Evolutionary conservation across 35 echinoderm and acorn worm genomes (phyloP), one percentile per base, ranked within the genome.

Genomic region (Lytechinus variegatus): DNA sequence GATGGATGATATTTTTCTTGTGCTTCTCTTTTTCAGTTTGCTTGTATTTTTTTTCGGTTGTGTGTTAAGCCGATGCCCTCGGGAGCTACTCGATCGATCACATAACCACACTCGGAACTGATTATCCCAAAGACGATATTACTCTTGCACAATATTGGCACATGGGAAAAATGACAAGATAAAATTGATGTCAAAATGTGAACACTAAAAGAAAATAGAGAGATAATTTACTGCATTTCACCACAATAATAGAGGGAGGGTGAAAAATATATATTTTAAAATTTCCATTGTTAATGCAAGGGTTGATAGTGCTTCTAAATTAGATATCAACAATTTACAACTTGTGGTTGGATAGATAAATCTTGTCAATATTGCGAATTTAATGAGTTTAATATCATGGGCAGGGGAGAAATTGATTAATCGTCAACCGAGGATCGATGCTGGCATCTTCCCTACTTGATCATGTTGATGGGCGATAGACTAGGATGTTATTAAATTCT

Each of bases 321-420:
- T 16, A 24, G n/a, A 79, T 79, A 79, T 79, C 66, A 79, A 79
- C n/a, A 79, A 79, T 19, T 79, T 16, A 79, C 66, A 79, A 24
- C n/a, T 79, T 9, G 66, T 24, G n/a, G 66, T 24, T 79, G 19
- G 21, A 79, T 79, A 24, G 66, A 24, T 16, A 24, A 79, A 79
- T 79, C 66, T 79, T 79, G 66, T 79, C 66, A 79, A 79, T 79
- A 79, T 79, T 79, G 66, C 66, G 14, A 79, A 79, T 79, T 79
- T 79, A 54, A 93, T 93, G 92, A 93, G 92, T 54, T 93, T 93
- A 93, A 57, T 93, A 53, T 93, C 92, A 54, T 14, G 55, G 92
- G 92, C 92, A 55, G 92, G 92, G 54, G 92, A 93, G 92, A 93
- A 93, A 93, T 93, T 93, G 92, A 93, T 93, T 93, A 93, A 93